A percentile compares a stretch with the other conserved stretches of the same genome.
Evolutionary conservation across 2,797 vertebrate species (phyloP).

Genomic region (Rhinoraja longicauda): DNA sequence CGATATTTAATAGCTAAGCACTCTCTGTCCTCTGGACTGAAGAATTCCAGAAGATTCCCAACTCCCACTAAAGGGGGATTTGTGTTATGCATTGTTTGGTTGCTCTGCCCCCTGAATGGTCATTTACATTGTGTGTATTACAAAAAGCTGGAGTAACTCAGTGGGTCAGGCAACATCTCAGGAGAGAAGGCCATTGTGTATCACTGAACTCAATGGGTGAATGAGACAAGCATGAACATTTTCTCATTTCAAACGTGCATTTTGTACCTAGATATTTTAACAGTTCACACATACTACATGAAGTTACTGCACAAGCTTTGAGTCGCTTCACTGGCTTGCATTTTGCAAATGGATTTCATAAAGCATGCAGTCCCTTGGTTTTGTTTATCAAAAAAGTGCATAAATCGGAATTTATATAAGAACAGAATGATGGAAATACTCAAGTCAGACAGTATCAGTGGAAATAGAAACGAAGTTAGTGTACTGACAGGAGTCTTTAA

Average conservation of each 20-base stretch:
- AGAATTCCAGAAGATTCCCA: neutral
- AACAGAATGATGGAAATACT: too few species aligned
- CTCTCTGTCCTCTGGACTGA: neutral
- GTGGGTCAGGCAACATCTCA: too few species aligned
- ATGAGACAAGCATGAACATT: neutral
- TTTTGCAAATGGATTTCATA: neutral
- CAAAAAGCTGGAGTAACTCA: too few species aligned
- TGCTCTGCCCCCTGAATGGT: neutral
- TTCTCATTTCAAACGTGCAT: neutral
- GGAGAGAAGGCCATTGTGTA: too few species aligned
- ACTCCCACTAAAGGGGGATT: too few species aligned
- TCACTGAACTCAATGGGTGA: neutral
- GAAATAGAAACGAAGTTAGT: too few species aligned
- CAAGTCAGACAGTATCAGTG: too few species aligned
- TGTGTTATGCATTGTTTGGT: neutral
- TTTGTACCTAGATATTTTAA: neutral
- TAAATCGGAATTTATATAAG: too few species aligned
- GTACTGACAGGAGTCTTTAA: too few species aligned
- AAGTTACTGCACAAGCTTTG: neutral
- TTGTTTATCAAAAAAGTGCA: neutral
- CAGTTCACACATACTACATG: neutral
- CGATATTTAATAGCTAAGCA: neutral
- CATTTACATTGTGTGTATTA: too few species aligned
- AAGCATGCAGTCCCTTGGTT: neutral
- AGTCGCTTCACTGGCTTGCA: neutral